Base-by-base conservation (phyloP, 30 jellyfish, hydroid and myxozoan species). In the Turritopsis dohrnii region DNA sequence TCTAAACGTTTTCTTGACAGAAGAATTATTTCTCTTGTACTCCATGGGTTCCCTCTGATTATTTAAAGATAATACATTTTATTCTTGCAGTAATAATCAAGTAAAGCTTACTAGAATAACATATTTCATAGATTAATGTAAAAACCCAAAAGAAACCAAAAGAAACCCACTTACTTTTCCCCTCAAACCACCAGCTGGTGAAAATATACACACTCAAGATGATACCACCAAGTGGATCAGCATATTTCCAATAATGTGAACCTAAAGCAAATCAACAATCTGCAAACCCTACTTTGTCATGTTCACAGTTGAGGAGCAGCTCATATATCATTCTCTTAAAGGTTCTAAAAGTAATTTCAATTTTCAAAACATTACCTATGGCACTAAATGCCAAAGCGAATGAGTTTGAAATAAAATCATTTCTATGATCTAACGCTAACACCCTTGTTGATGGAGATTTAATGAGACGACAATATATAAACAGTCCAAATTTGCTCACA, bases 141-240 rank as follows among this genome's bases (percentile, higher is more conserved):
- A n/a, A 53, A 23, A 29, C 52, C 9, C 5, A 41, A 41, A 41
- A 13, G 7, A 18, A 41, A 25, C 8, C 21, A 60, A 9, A 52
- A 81, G 0, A 71, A 17, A 83, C 0, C 31, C 28, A 30, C 90
- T 88, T 71, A 88, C 96, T 83, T 52, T 87, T 86, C 18, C 94
- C 96, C 1, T 88, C 85, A 28, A 53, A 66, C 92, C 90, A 84
- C 96, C 96, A 89, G 25, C 79, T 85, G 17, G 27, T 65, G 84
- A 86, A 89, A 7, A 89, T 84, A 82, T 89, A 89, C 30, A 85
- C 54, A 26, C 96, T 89, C 69, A 84, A 76, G 17, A 85, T 9
- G 28, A 89, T 84, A 1, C 95, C 96, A 18, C 90, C 94, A 60
- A 89, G 75, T 9, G 94, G 93, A 81, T 89, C 96, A 22, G 94